Conservation (phyloP, 1,140 invertebrate genomes). For the Cephus cinctus region DNA sequence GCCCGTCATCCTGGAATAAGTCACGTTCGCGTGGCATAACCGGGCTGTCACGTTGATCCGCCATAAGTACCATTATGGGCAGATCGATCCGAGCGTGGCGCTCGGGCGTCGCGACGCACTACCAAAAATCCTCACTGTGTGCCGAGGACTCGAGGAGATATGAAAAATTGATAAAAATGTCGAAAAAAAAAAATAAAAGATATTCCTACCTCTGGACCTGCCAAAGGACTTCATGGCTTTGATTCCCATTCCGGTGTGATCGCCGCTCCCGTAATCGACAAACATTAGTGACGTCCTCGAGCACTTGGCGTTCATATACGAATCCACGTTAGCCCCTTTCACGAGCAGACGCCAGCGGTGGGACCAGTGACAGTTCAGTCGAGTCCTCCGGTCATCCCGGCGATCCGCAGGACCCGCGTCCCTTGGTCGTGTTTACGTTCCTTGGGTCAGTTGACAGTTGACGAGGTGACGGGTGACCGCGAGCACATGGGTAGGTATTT, state of each 20-base stretch:
- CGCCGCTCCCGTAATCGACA: constrained; percentile 48
- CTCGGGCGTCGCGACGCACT: background rate
- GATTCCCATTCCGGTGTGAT: constrained; percentile 58
- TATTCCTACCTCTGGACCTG: constrained; percentile 54
- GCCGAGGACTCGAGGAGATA: too few relatives aligned
- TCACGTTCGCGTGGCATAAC: constrained; percentile 28
- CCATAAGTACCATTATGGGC: constrained; percentile 15
- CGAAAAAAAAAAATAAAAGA: too few relatives aligned
- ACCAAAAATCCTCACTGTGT: too few relatives aligned
- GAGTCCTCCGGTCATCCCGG: too few relatives aligned
- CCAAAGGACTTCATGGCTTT: constrained; percentile 59
- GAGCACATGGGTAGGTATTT: too few relatives aligned
- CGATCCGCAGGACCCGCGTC: too few relatives aligned
- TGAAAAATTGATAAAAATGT: too few relatives aligned
- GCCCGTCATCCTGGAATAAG: constrained; percentile 23
- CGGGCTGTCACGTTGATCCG: constrained; percentile 29
- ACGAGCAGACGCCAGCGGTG: background rate
- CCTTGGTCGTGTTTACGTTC: too few relatives aligned
- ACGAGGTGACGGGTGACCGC: too few relatives aligned
- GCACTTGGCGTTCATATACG: constrained; percentile 26
- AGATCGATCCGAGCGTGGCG: background rate
- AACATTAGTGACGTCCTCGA: constrained; percentile 45
- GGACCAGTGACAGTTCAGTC: constrained; percentile 2
- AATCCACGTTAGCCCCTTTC: background rate
- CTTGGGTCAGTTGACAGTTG: too few relatives aligned